Evolutionary conservation across 2,888 invertebrate genomes (phyloP).

Genomic region (Pomacea canaliculata): DNA sequence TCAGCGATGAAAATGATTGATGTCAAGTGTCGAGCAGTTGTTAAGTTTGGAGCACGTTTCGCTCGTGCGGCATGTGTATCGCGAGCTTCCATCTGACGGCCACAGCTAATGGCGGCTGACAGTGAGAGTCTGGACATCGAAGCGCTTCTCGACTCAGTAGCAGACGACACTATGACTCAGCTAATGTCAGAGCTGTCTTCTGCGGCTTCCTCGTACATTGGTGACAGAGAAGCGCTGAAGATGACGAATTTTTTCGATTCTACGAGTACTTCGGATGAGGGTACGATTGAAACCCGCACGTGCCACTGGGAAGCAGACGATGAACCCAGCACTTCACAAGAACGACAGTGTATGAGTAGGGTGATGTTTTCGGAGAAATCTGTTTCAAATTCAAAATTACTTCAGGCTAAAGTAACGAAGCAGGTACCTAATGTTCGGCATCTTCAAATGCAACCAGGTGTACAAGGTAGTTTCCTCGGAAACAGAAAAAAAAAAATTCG

Average conservation of each 20-base stretch:
- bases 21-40: not conserved
- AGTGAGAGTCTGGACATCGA: slow-evolving; percentile 15
- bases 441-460: no score
- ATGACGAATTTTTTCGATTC: slow-evolving; percentile 7
- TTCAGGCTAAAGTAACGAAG: no score
- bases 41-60: not conserved
- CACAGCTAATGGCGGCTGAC: not conserved
- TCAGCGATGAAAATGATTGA: slow-evolving; percentile 9
- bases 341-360: no score
- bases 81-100: not conserved
- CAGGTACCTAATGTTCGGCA: no score
- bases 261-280: not conserved
- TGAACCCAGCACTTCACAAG: no score
- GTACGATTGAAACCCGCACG: not conserved
- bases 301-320: no score
- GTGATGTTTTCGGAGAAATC: no score
- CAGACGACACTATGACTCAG: slow-evolving; percentile 13
- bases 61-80: slow-evolving; percentile 4
- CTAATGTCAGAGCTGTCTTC: slow-evolving; percentile 4
- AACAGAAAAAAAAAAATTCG: no score
- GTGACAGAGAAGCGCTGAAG: slow-evolving; percentile 9
- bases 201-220: not conserved
- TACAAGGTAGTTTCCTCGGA: no score
- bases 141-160: slow-evolving; percentile 6
- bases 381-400: no score